Base-by-base conservation (phyloP, 2,113 vertebrate genomes). In the Orientallactaga bullata region DNA sequence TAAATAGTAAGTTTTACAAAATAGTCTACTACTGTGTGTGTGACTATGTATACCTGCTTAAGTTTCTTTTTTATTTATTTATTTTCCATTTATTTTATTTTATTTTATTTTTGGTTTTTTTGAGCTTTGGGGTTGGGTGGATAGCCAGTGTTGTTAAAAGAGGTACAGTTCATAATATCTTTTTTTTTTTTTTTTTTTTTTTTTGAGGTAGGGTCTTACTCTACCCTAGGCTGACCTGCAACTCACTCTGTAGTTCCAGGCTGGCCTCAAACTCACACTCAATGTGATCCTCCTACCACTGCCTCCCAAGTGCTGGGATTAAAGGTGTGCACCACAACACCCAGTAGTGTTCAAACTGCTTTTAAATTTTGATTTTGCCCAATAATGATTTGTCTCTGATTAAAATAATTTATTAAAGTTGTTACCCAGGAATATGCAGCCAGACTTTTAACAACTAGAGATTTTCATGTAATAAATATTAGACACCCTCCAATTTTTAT, bases 381-480 rank as follows among this genome's bases (percentile, higher is more conserved):
- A 85, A 68, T 47, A 89, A n/a, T 89, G 24, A 55, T 32, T 78
- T 79, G 72, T 88, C 32, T 84, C 28, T 89, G 55, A 23, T 51
- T 86, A 82, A 63, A 35, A 58, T 85, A 73, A 81, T 68, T 92
- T 89, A 77, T 78, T 85, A 71, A 91, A 95, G 78, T 51, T 91
- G 20, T 96, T 89, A 51, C 3, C 26, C 32, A 71, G 28, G 58
- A 85, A 76, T 66, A 30, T 88, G 20, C 20, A 86, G 88, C 68
- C 77, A 88, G 4, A 60, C 15, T 80, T 80, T 77, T 55, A 94
- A 60, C 16, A 77, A 2, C 68, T 66, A 76, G 83, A 87, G n/a
- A 68, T 71, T 65, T 21, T 87, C 73, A 18, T 81, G 3, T 84
- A 90, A 35, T 91, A 58, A 77, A 35, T 16, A 35, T 24, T 60